Conservation (phyloP, 2,888 invertebrate species). For the Drosophila siamana region DNA sequence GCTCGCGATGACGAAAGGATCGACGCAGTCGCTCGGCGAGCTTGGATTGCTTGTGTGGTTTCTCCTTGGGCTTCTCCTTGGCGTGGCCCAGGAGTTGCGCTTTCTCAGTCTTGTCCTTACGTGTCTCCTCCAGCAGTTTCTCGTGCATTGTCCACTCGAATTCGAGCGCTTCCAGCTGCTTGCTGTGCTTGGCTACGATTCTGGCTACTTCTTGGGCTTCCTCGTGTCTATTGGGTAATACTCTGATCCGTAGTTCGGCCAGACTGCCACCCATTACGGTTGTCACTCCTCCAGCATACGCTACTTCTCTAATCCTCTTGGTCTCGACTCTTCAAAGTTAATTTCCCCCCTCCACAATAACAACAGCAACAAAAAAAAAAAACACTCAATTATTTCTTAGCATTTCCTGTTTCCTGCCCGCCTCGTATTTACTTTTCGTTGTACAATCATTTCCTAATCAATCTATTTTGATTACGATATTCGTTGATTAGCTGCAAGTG, state of each 20-base stretch:
- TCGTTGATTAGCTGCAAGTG: conserved; percentile 55
- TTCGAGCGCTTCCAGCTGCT: conserved; percentile 24
- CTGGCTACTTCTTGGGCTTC: conserved; percentile 26
- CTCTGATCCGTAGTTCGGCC: conserved; percentile 79
- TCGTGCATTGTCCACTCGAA: conserved; percentile 76
- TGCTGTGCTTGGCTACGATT: conserved; percentile 21
- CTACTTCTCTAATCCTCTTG: background rate
- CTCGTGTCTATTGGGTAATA: conserved; percentile 54
- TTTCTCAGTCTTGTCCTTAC: conserved; percentile 73
- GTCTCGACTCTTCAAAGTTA: background rate
- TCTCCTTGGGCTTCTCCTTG: conserved; percentile 68
- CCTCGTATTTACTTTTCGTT: conserved; percentile 27
- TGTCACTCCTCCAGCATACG: conserved; percentile 31
- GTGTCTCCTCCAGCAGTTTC: conserved; percentile 76
- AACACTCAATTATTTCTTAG: conserved; percentile 9
- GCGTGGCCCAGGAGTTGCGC: conserved; percentile 64
- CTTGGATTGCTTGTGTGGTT: conserved; percentile 74
- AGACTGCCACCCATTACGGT: conserved; percentile 85
- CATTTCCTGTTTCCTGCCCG: conserved; percentile 21
- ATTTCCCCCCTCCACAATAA: background rate
- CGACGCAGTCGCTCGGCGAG: conserved; percentile 81
- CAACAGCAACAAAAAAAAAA: too few species aligned
- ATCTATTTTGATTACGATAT: conserved; percentile 10
- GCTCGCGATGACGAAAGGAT: conserved; percentile 80
- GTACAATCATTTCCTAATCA: conserved; percentile 36